Base-by-base conservation (phyloP, 92 coral and sea anemone species). In the Siderastrea siderea region DNA sequence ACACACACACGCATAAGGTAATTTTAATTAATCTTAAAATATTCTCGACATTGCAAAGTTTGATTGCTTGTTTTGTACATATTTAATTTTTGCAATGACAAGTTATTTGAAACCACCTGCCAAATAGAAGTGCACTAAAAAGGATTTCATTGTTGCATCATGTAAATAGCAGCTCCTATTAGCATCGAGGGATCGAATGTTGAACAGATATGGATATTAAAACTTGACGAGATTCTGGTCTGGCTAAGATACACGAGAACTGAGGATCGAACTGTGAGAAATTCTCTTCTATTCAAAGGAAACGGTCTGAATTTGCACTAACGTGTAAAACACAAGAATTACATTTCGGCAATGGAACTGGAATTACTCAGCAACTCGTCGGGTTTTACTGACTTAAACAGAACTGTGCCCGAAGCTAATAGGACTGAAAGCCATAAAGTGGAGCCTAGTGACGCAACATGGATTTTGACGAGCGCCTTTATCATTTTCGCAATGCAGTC, bases 401-500 rank as follows among this genome's bases (percentile, higher is more conserved):
- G 43, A 63, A 63, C 68, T 17, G 6, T 63, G 3, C 68, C 38
- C 16, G 38, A 15, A 6, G 44, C 43, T 5, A 63, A 43, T 8
- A n/a, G 7, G 3, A 63, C 4, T 4, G 8, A 63, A 3, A 3
- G 43, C 68, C 1, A 75, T 55, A 44, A 71, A 11, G 85, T 95
- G 16, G 76, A 80, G 5, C 94, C 98, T 1, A 96, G 94, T 71
- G 98, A 95, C 63, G 98, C 98, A 0, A 93, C 96, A 5, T 95
- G 98, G 98, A 91, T 95, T 52, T 83, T 95, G 16, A 95, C 98
- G 4, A 95, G 98, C 52, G 98, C 98, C 6, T 95, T 95, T 68
- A 93, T 95, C 17, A 95, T 95, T 50, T 95, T 95, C 79, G 92
- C 98, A 46, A 95, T 95, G 98, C 98, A 95, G 59, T 95, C 98